phyloP scores from a whole-genome alignment of 2,113 vertebrate genomes.

The Epinephelus fuscoguttatus region DNA sequence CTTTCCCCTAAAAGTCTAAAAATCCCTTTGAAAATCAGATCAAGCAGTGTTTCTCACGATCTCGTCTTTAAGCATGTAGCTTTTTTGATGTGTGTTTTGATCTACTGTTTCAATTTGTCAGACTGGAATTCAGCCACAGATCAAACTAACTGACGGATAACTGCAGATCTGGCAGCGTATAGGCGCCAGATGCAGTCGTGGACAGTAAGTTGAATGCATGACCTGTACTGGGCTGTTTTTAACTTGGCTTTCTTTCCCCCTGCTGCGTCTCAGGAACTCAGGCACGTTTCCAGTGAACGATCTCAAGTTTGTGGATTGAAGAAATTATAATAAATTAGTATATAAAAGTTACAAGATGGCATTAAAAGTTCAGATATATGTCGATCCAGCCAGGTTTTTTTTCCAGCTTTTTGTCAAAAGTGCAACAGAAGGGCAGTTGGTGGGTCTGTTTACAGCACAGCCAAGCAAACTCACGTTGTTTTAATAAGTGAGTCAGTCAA shows the following conservation, averaged over 20 bases:
- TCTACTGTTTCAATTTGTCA: constrained; percentile 38
- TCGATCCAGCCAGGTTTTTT: neutral
- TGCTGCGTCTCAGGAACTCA: constrained; percentile 1
- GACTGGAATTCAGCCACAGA: constrained; percentile 50
- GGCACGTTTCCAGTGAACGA: neutral
- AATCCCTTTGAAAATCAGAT: constrained; percentile 24
- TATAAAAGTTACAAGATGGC: neutral
- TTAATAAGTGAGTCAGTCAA: neutral
- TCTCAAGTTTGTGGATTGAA: neutral
- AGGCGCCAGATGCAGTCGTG: constrained; percentile 29
- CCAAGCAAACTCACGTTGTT: neutral
- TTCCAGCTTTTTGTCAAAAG: neutral
- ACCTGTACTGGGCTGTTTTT: constrained; percentile 17
- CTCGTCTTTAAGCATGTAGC: neutral
- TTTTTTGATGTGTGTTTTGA: constrained; percentile 22
- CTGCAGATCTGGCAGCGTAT: constrained; percentile 27
- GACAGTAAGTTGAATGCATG: constrained; percentile 4
- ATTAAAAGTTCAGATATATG: neutral
- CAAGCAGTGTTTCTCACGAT: constrained; percentile 19
- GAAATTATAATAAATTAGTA: neutral
- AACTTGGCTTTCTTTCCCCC: neutral
- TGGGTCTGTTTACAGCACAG: neutral
- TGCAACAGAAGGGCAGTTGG: neutral
- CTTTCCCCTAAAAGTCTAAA: neutral
- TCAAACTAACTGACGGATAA: constrained; percentile 38